These are phyloP conservation scores for Lycia hirtaria DNA, from an alignment of 2,888 invertebrate genomes.

Conservation along the genomic window DNA sequence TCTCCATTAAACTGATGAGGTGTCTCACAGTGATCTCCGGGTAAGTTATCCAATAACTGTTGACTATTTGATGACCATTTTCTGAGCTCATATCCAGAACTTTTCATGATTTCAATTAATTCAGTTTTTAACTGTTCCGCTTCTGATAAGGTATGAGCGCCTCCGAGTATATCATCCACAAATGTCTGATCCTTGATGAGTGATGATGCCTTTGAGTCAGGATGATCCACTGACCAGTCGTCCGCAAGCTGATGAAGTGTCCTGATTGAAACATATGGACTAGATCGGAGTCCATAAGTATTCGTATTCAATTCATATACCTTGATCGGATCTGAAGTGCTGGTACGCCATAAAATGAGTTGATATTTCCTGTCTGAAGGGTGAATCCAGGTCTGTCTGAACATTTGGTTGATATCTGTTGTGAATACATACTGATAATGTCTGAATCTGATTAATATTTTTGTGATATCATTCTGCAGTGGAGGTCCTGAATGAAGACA, in stretches of 20 bases:
- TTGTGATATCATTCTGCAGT: too few species aligned
- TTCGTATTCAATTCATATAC: constrained; percentile 14
- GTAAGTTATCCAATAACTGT: not conserved
- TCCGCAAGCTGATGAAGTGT: not conserved
- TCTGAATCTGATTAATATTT: constrained; percentile 2
- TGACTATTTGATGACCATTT: not conserved
- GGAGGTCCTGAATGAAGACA: not conserved
- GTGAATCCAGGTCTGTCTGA: too few species aligned
- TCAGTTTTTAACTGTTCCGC: not conserved
- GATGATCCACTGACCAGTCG: not conserved
- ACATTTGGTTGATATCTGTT: not conserved
- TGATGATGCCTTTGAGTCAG: not conserved
- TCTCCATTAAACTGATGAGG: constrained; percentile 3
- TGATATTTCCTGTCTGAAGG: not conserved
- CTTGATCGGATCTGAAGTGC: not conserved
- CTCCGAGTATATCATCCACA: not conserved
- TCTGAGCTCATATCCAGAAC: constrained; percentile 1
- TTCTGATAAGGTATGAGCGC: not conserved
- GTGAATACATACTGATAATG: not conserved
- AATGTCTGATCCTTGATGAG: not conserved
- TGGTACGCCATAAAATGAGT: not conserved
- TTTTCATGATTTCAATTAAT: not conserved
- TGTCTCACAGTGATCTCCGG: constrained; percentile 15
- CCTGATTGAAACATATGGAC: constrained; percentile 1
- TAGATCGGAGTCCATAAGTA: constrained; percentile 11